Evolutionary conservation across 1,140 invertebrate species (phyloP).

Genomic region (Pentalonia nigronervosa): DNA sequence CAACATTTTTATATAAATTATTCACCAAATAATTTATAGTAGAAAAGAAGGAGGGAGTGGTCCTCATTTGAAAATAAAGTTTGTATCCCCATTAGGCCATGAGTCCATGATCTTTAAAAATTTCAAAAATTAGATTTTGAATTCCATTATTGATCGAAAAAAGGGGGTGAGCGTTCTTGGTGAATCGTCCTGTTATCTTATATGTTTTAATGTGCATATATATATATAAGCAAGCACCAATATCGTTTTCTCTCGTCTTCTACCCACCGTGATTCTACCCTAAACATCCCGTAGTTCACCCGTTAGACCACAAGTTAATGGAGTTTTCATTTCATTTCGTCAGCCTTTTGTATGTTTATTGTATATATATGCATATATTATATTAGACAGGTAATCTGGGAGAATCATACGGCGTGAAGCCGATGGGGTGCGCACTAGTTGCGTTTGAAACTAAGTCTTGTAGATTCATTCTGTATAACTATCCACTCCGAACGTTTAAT

Average conservation of each 20-base stretch:
- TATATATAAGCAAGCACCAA: not conserved
- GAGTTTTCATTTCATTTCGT: conserved; percentile 8
- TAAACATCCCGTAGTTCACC: not conserved
- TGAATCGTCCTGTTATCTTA: not conserved
- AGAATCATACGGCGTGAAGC: not conserved
- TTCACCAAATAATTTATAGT: no score
- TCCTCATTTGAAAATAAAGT: no score
- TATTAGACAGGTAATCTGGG: not conserved
- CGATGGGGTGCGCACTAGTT: not conserved
- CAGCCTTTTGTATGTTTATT: not conserved
- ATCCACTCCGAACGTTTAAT: not conserved
- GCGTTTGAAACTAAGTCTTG: not conserved
- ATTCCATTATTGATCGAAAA: not conserved
- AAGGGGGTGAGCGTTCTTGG: no score
- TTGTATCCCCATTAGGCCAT: no score
- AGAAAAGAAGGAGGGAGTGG: no score
- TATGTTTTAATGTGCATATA: not conserved
- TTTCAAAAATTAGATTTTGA: not conserved
- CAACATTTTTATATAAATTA: not conserved
- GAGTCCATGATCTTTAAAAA: not conserved
- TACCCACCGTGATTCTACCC: not conserved
- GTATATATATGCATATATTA: not conserved
- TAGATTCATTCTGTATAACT: no score
- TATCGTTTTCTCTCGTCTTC: not conserved
- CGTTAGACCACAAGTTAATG: not conserved